These are phyloP conservation scores for Dinoponera quadriceps DNA, from an alignment of 1,140 invertebrate genomes.

Conservation along the genomic window DNA sequence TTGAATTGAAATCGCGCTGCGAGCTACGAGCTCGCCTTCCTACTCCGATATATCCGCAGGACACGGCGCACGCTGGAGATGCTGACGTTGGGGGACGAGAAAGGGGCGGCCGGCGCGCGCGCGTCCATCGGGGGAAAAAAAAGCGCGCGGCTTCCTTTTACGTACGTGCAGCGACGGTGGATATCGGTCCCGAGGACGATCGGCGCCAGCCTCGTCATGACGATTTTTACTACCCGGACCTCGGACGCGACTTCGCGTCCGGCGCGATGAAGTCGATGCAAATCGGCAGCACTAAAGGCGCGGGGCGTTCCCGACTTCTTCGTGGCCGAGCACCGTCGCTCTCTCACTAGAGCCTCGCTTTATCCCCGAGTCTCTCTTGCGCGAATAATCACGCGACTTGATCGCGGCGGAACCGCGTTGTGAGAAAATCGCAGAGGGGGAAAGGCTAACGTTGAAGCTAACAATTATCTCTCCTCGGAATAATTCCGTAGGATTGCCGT, in stretches of 20 bases:
- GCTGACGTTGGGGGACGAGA: conserved; percentile 41
- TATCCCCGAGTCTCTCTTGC: too few species aligned
- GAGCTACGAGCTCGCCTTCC: not conserved
- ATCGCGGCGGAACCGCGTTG: too few species aligned
- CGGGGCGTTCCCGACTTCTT: conserved; percentile 7
- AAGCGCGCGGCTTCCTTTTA: conserved; percentile 3
- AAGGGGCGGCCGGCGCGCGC: not conserved
- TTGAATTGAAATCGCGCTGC: conserved; percentile 67
- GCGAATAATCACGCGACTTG: too few species aligned
- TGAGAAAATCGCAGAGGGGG: too few species aligned
- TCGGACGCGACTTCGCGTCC: not conserved
- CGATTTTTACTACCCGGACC: not conserved
- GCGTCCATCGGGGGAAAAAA: not conserved
- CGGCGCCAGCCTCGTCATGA: not conserved
- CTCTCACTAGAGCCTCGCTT: too few species aligned
- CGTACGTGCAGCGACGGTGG: conserved; percentile 6
- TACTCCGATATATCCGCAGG: not conserved
- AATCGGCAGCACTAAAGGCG: not conserved
- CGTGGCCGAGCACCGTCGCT: not conserved
- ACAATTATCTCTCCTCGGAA: too few species aligned
- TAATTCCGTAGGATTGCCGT: too few species aligned
- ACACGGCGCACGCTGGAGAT: conserved; percentile 36
- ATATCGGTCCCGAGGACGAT: not conserved
- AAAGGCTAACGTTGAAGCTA: too few species aligned
- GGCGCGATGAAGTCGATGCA: conserved; percentile 15